Evolutionary conservation across 2,113 vertebrate genomes (phyloP).

Genomic region (Hippoglossus stenolepis): DNA sequence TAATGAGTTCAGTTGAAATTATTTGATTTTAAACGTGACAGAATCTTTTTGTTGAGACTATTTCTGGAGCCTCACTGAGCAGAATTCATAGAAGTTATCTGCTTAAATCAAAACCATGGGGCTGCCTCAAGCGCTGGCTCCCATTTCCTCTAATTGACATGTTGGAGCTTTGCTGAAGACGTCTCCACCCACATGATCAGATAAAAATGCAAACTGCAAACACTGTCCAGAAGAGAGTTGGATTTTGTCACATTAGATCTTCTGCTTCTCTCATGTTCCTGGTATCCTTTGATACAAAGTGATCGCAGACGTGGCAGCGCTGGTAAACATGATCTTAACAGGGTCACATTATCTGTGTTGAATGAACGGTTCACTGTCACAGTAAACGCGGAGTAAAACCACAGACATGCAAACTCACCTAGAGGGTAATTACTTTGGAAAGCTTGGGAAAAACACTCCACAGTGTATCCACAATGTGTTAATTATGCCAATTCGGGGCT

Average conservation of each 20-base stretch:
- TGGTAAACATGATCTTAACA: neutral
- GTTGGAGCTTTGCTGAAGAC: conserved; percentile 3
- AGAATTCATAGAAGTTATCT: neutral
- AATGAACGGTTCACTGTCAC: no score
- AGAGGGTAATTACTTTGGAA: neutral
- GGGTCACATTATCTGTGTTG: neutral
- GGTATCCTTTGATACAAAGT: conserved; percentile 37
- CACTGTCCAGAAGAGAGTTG: conserved; percentile 25
- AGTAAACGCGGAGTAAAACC: no score
- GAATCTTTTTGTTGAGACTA: no score
- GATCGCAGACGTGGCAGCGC: neutral
- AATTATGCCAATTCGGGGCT: neutral
- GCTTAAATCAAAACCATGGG: conserved; percentile 18
- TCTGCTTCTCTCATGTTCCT: conserved; percentile 21
- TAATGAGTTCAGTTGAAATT: neutral
- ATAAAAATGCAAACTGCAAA: conserved; percentile 17
- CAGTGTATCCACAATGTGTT: neutral
- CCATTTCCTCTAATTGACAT: neutral
- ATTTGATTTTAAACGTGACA: neutral
- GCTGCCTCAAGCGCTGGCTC: neutral
- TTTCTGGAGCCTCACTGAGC: no score
- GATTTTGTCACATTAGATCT: neutral
- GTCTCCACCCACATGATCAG: conserved; percentile 31
- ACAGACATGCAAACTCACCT: neutral
- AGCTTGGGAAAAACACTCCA: neutral